A percentile compares a stretch with the other conserved stretches of the same genome.
phyloP scores from a whole-genome alignment of 1,140 invertebrate genomes.

The Drosophila arizonae region DNA sequence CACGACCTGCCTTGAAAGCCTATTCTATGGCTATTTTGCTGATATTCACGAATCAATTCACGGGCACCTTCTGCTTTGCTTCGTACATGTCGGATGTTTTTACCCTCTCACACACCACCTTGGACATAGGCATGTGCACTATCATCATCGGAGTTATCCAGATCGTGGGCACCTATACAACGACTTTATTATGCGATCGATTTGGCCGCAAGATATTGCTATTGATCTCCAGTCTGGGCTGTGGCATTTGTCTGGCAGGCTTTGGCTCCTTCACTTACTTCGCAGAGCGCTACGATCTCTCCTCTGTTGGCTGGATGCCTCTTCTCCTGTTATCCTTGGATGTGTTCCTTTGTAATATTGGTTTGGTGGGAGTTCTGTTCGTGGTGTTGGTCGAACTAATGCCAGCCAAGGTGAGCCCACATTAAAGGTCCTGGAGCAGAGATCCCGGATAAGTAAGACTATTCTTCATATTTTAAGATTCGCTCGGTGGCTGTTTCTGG shows the following conservation, averaged over 20 bases:
- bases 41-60: slow-evolving; percentile 50
- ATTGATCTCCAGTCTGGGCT: slow-evolving; percentile 48
- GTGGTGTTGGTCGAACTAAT: slow-evolving; percentile 69
- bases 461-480: slow-evolving; percentile 49
- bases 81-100: slow-evolving; percentile 85
- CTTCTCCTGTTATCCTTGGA: slow-evolving; percentile 56
- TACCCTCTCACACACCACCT: slow-evolving; percentile 84
- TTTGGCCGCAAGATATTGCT: slow-evolving; percentile 60
- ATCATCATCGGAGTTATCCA: slow-evolving; percentile 84
- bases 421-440: background rate
- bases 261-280: slow-evolving; percentile 53
- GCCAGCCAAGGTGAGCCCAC: slow-evolving; percentile 53
- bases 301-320: slow-evolving; percentile 61
- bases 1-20: slow-evolving; percentile 39
- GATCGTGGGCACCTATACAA: slow-evolving; percentile 70
- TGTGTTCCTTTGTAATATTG: slow-evolving; percentile 67
- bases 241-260: slow-evolving; percentile 35
- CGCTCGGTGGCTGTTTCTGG: slow-evolving; percentile 54
- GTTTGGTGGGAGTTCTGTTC: slow-evolving; percentile 68
- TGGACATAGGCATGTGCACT: slow-evolving; percentile 84
- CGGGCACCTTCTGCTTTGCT: slow-evolving; percentile 58
- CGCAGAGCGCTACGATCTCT: slow-evolving; percentile 31
- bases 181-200: slow-evolving; percentile 62
- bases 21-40: slow-evolving; percentile 45
- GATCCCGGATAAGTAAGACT: background rate